phyloP scores from a whole-genome alignment of 1,140 invertebrate species.

The Drosophila obscura region DNA sequence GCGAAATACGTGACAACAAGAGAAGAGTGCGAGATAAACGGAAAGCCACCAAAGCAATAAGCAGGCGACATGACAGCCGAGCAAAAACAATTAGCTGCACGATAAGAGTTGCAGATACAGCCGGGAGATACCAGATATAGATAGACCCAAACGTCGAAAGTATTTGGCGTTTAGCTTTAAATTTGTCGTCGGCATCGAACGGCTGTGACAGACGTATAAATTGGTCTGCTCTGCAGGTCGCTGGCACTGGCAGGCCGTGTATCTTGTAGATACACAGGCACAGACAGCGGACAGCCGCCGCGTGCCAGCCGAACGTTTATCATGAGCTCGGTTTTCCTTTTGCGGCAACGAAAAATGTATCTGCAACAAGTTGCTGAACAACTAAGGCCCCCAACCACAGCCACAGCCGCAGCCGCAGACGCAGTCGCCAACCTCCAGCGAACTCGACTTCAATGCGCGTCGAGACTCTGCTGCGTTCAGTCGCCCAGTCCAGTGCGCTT shows the following conservation, averaged over 20 bases:
- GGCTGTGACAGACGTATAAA: constrained; percentile 78
- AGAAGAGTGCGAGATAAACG: constrained; percentile 52
- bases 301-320: constrained; percentile 76
- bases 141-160: constrained; percentile 64
- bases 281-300: constrained; percentile 39
- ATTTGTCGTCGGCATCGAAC: constrained; percentile 74
- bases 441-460: constrained; percentile 74
- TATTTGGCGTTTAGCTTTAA: constrained; percentile 72
- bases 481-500: constrained; percentile 52
- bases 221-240: constrained; percentile 57
- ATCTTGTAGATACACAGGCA: constrained; percentile 53
- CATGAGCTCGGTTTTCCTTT: constrained; percentile 76
- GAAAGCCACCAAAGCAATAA: constrained; percentile 72
- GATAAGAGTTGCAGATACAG: constrained; percentile 72
- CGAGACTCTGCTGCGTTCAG: constrained; percentile 75
- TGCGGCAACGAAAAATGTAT: constrained; percentile 72
- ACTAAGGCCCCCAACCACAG: constrained; percentile 9
- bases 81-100: constrained; percentile 78
- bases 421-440: constrained; percentile 50
- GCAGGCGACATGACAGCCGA: constrained; percentile 67
- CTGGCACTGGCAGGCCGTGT: constrained; percentile 54
- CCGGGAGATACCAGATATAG: constrained; percentile 54
- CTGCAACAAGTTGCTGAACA: constrained; percentile 77
- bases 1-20: no score
- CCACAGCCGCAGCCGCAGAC: constrained; percentile 7